Evolutionary conservation across 2,888 invertebrate species (phyloP).

Genomic region (Ichneumoninae sp.): DNA sequence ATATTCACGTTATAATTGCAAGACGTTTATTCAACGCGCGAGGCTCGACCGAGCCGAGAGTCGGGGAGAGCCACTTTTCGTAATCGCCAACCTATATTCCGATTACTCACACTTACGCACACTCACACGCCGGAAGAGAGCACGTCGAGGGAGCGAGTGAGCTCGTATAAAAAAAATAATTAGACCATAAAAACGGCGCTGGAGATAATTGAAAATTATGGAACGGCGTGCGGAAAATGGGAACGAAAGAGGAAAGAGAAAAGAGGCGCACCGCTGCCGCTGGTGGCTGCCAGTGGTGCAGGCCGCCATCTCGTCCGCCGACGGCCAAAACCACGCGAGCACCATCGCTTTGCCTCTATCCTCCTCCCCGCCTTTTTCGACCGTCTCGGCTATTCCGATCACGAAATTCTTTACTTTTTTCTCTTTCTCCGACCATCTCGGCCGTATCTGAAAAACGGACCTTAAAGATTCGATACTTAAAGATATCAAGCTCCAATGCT

Average conservation of each 20-base stretch:
- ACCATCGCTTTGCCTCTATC: conserved; percentile 24
- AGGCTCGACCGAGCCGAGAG: conserved; percentile 32
- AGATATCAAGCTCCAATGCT: neutral
- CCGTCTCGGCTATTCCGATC: conserved; percentile 11
- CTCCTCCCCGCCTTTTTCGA: neutral
- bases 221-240: conserved; percentile 72
- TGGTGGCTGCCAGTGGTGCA: conserved; percentile 48
- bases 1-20: conserved; percentile 62
- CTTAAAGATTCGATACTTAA: neutral
- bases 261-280: conserved; percentile 51
- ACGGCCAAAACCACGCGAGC: conserved; percentile 69
- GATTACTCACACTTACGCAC: conserved; percentile 67
- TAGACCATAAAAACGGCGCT: conserved; percentile 72
- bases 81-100: conserved; percentile 70
- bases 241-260: conserved; percentile 68
- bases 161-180: conserved; percentile 71
- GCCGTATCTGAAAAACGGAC: neutral
- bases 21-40: conserved; percentile 64
- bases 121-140: conserved; percentile 30
- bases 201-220: conserved; percentile 73
- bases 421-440: neutral
- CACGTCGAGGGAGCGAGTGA: conserved; percentile 50
- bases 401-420: conserved; percentile 11
- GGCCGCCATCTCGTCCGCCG: conserved; percentile 69
- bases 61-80: conserved; percentile 66